phyloP scores from a whole-genome alignment of 2,888 invertebrate genomes.

The Yponomeuta plumbellus region DNA sequence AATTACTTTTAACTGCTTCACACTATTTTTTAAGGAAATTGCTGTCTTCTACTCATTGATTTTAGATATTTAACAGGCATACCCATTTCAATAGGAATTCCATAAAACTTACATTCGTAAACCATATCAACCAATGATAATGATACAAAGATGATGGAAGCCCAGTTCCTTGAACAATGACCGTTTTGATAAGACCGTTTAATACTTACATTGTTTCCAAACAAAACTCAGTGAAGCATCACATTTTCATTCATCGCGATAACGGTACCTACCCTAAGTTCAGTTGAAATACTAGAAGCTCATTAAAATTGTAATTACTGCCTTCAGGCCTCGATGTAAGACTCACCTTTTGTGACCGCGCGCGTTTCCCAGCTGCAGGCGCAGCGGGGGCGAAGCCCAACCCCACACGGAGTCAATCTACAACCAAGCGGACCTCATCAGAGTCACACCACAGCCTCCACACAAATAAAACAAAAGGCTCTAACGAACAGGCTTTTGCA shows the following conservation, averaged over 20 bases:
- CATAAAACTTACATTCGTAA: too few species aligned
- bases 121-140: too few species aligned
- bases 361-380: conserved; percentile 84
- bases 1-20: neutral
- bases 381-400: conserved; percentile 94
- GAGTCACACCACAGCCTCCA: conserved; percentile 32
- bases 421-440: conserved; percentile 53
- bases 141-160: neutral
- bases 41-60: too few species aligned
- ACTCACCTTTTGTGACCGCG: conserved; percentile 70
- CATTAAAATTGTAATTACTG: conserved; percentile 9
- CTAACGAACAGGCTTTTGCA: conserved; percentile 48
- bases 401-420: conserved; percentile 97
- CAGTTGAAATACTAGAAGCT: neutral
- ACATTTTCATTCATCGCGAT: neutral
- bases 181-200: neutral
- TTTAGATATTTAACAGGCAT: too few species aligned
- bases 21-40: too few species aligned
- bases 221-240: neutral
- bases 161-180: neutral
- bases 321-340: conserved; percentile 14
- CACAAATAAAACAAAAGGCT: conserved; percentile 21
- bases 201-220: conserved; percentile 3
- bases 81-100: too few species aligned
- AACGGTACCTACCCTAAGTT: neutral